phyloP scores from a whole-genome alignment of 2,888 invertebrate species.

The Drosophila pseudotakahashii region DNA sequence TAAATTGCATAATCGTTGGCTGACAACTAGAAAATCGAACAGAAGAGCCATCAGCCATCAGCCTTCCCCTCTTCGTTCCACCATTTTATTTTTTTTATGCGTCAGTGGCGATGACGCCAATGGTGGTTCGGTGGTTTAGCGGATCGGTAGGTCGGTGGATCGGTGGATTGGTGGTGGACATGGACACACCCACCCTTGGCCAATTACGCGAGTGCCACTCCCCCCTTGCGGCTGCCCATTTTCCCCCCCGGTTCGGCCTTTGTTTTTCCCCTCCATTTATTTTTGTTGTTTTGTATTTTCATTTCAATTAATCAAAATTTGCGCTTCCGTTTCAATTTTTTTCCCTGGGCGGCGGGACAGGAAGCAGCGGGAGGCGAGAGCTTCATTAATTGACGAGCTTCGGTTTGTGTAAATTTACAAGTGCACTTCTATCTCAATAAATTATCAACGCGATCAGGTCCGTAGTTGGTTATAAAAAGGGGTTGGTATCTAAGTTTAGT shows the following conservation, averaged over 20 bases:
- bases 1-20: conserved; percentile 67
- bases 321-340: conserved; percentile 62
- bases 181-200: conserved; percentile 47
- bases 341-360: not conserved
- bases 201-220: conserved; percentile 40
- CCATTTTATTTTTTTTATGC: conserved; percentile 29
- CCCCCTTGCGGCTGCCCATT: not conserved
- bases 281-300: conserved; percentile 38
- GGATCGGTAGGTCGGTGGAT: conserved; percentile 17
- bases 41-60: conserved; percentile 37
- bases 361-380: conserved; percentile 21
- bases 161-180: conserved; percentile 32
- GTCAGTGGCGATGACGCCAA: conserved; percentile 72
- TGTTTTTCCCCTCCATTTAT: conserved; percentile 16
- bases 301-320: conserved; percentile 72
- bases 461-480: not conserved
- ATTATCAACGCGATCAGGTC: conserved; percentile 50
- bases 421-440: conserved; percentile 70
- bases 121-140: conserved; percentile 26
- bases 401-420: conserved; percentile 56
- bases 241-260: not conserved
- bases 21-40: conserved; percentile 61
- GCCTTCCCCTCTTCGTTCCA: conserved; percentile 15
- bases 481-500: not conserved
- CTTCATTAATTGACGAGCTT: conserved; percentile 57